These are phyloP conservation scores for Chrysochloris asiatica DNA, from an alignment of 2,113 vertebrate genomes.

Conservation along the genomic window DNA sequence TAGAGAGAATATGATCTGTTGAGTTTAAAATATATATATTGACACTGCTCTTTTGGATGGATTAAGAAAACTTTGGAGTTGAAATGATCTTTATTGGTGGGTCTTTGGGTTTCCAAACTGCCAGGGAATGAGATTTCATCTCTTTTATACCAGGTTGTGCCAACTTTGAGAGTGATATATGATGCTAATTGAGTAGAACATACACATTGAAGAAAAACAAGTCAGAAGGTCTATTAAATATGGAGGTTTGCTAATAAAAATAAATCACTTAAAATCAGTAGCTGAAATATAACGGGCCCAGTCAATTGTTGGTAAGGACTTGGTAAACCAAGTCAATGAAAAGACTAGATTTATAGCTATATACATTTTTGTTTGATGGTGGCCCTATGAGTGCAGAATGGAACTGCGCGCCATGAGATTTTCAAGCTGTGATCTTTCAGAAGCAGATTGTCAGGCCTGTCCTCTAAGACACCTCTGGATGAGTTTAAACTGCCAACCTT, in stretches of 20 bases:
- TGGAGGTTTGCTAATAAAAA: not conserved
- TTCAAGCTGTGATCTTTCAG: not conserved
- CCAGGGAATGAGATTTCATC: not conserved
- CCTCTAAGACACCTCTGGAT: not conserved
- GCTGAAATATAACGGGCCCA: not conserved
- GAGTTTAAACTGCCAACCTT: not conserved
- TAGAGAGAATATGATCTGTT: not conserved
- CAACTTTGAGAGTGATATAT: not conserved
- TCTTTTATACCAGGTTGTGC: not conserved
- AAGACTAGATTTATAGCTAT: not conserved
- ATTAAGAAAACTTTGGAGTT: not conserved
- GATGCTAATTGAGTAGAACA: not conserved
- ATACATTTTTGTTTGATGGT: not conserved
- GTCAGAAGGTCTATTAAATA: not conserved
- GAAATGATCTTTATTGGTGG: not conserved
- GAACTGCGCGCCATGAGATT: no score
- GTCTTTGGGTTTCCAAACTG: not conserved
- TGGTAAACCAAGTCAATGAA: not conserved
- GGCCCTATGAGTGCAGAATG: not conserved
- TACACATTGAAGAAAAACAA: not conserved
- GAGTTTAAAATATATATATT: slow-evolving; percentile 1
- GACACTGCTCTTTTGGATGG: not conserved
- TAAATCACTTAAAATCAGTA: not conserved
- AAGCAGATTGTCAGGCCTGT: not conserved
- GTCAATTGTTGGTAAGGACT: not conserved